phyloP scores from a whole-genome alignment of 2,113 vertebrate genomes.

The Lamprotornis superbus region DNA sequence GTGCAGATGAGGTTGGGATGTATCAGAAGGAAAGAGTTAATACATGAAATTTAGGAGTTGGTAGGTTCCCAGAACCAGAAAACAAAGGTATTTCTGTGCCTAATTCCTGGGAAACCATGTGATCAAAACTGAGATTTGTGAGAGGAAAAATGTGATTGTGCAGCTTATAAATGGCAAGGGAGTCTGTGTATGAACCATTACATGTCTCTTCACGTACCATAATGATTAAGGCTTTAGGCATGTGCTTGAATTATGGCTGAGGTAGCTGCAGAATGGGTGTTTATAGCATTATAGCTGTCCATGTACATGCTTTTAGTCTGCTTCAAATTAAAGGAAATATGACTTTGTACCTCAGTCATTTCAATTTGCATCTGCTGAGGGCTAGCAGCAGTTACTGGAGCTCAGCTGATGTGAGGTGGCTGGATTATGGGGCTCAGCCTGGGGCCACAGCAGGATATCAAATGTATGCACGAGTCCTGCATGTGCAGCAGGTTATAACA shows the following conservation, averaged over 20 bases:
- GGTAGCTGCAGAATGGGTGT: not conserved
- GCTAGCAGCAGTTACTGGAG: not conserved
- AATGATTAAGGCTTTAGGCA: not conserved
- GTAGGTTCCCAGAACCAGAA: not conserved
- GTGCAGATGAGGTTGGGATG: not conserved
- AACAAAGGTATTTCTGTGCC: not conserved
- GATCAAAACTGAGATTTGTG: not conserved
- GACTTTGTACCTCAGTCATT: not conserved
- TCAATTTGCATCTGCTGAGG: not conserved
- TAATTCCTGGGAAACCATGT: not conserved
- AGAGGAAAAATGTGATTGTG: not conserved
- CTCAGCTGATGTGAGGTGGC: not conserved
- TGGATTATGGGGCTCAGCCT: not conserved
- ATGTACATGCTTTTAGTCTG: not conserved
- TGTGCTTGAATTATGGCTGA: not conserved
- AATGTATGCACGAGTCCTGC: not conserved
- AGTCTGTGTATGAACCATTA: not conserved
- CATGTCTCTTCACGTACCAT: accelerated
- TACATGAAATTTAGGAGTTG: not conserved
- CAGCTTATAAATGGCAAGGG: not conserved
- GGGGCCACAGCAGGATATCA: not conserved
- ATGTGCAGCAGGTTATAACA: not conserved
- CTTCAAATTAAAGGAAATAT: not conserved
- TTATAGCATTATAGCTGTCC: not conserved
- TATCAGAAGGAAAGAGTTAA: not conserved